These are phyloP conservation scores for Lagopus leucura DNA, from an alignment of 2,113 vertebrate genomes.

Conservation along the genomic window DNA sequence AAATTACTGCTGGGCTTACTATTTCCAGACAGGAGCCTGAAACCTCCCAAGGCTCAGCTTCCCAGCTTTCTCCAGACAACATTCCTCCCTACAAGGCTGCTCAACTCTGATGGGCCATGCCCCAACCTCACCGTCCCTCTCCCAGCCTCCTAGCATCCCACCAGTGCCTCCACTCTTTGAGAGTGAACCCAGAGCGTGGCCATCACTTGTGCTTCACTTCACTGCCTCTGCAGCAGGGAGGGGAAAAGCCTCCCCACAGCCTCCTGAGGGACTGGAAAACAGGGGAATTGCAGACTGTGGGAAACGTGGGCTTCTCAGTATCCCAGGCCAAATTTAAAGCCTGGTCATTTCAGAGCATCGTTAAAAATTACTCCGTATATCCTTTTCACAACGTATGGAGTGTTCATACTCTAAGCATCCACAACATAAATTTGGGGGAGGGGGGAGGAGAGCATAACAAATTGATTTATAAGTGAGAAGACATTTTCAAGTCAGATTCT, in stretches of 20 bases:
- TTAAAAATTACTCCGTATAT: slow-evolving; percentile 36
- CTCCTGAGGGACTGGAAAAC: slow-evolving; percentile 53
- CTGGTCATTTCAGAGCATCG: slow-evolving; percentile 8
- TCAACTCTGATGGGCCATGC: not conserved
- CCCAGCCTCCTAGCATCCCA: not conserved
- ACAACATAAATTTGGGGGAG: not conserved
- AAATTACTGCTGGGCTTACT: not conserved
- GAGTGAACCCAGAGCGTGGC: not conserved
- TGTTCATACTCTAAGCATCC: not conserved
- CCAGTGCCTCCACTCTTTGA: not conserved
- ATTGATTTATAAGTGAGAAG: slow-evolving; percentile 30
- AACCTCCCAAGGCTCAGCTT: slow-evolving; percentile 12
- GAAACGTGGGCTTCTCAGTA: slow-evolving; percentile 55
- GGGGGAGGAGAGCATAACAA: not conserved
- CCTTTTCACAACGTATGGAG: not conserved
- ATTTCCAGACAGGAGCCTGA: not conserved
- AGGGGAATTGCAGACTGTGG: slow-evolving; percentile 66
- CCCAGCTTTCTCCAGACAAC: not conserved
- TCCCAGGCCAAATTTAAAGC: slow-evolving; percentile 70
- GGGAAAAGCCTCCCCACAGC: slow-evolving; percentile 10
- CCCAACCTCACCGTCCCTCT: not conserved
- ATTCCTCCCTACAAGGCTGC: not conserved
- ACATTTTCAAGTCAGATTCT: slow-evolving; percentile 16
- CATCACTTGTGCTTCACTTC: not conserved
- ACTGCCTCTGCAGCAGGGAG: not conserved